These are phyloP conservation scores for Pissodes strobi DNA, from an alignment of 1,140 invertebrate genomes.

Conservation along the genomic window DNA sequence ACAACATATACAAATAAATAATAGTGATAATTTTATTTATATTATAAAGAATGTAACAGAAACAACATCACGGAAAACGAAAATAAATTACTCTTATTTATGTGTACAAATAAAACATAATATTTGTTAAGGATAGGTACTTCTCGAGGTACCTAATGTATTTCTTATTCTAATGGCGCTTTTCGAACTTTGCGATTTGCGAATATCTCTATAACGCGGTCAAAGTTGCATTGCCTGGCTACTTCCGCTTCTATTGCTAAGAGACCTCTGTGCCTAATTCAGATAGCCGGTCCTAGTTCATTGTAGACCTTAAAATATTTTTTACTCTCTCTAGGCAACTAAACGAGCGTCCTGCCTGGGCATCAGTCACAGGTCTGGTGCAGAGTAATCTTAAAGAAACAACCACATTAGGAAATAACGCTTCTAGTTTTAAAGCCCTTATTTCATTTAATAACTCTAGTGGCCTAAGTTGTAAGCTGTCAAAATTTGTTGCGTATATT, in stretches of 20 bases:
- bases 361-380: not conserved
- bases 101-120: no score
- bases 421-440: not conserved
- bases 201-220: not conserved
- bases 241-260: conserved; percentile 2
- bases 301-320: not conserved
- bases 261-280: no score
- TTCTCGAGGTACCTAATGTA: no score
- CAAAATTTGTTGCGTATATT: not conserved
- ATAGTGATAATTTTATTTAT: no score
- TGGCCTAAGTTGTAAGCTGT: not conserved
- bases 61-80: no score
- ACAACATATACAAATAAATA: no score
- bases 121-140: no score
- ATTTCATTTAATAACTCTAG: not conserved
- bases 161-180: no score
- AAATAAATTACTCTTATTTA: no score
- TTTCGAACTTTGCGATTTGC: no score
- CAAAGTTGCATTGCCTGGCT: not conserved
- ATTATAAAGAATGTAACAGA: no score
- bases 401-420: conserved; percentile 2
- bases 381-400: not conserved
- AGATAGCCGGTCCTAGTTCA: not conserved
- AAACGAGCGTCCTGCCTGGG: conserved; percentile 1
- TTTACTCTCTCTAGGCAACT: not conserved